Percentiles rank a stretch among this genome's conserved stretches.
phyloP scores from a whole-genome alignment of 2,113 vertebrate genomes.

The Montifringilla adamsi region DNA sequence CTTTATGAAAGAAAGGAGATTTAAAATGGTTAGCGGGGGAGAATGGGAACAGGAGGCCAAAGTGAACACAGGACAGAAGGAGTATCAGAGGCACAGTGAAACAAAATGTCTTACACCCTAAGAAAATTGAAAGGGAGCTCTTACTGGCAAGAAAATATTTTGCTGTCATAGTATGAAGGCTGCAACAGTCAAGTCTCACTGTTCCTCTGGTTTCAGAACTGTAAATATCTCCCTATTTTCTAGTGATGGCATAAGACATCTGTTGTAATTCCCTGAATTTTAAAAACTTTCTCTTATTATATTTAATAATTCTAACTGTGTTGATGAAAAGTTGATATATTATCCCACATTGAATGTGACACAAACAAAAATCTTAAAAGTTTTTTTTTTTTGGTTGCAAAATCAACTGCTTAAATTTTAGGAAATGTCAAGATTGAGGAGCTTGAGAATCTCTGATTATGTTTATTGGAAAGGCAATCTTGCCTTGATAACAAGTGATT shows the following conservation, averaged over 20 bases:
- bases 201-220: not conserved
- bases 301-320: not conserved
- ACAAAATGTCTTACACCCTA: not conserved
- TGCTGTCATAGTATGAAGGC: not conserved
- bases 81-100: not conserved
- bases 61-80: not conserved
- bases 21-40: not conserved
- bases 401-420: not conserved
- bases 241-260: not conserved
- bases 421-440: not conserved
- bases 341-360: not conserved
- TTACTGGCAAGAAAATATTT: not conserved
- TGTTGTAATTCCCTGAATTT: not conserved
- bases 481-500: not conserved
- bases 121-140: not conserved
- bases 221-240: not conserved
- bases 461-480: not conserved
- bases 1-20: not conserved
- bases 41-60: not conserved
- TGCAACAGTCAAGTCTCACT: not conserved
- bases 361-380: not conserved
- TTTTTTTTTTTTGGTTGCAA: not conserved
- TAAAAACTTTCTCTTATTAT: not conserved
- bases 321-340: not conserved
- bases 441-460: not conserved